Conservation (phyloP, 2,888 invertebrate genomes). For the Orthosia incerta region DNA sequence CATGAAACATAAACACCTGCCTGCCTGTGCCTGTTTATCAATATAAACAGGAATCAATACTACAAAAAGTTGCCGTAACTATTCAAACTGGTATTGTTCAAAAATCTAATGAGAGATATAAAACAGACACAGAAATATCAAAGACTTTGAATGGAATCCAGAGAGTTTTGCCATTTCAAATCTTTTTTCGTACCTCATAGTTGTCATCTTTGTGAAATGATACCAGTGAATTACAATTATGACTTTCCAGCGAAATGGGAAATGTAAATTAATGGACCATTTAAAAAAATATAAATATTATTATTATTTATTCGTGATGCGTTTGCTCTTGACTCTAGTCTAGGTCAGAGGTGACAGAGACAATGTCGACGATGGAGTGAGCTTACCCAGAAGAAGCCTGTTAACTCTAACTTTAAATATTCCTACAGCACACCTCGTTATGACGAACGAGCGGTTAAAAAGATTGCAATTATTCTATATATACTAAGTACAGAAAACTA, state of each 20-base stretch:
- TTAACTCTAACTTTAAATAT: too few species aligned
- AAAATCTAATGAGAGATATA: neutral
- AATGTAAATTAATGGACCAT: neutral
- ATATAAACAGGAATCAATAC: neutral
- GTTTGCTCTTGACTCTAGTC: too few species aligned
- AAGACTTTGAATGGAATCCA: too few species aligned
- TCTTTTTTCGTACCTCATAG: too few species aligned
- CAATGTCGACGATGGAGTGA: too few species aligned
- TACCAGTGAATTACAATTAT: slow-evolving; percentile 1
- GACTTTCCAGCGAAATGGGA: neutral
- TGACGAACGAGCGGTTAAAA: neutral
- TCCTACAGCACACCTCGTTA: neutral
- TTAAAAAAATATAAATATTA: slow-evolving; percentile 6
- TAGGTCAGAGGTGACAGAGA: too few species aligned
- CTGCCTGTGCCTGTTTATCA: too few species aligned
- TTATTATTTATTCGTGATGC: too few species aligned
- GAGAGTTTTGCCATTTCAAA: too few species aligned
- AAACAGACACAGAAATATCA: neutral
- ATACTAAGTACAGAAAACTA: neutral
- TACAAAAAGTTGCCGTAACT: neutral
- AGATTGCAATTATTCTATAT: neutral
- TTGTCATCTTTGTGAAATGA: too few species aligned
- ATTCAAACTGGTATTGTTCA: neutral
- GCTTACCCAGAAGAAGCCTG: too few species aligned
- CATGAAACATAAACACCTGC: too few species aligned